phyloP scores from a whole-genome alignment of 2,797 vertebrate species.

The Corythornis leucogaster region DNA sequence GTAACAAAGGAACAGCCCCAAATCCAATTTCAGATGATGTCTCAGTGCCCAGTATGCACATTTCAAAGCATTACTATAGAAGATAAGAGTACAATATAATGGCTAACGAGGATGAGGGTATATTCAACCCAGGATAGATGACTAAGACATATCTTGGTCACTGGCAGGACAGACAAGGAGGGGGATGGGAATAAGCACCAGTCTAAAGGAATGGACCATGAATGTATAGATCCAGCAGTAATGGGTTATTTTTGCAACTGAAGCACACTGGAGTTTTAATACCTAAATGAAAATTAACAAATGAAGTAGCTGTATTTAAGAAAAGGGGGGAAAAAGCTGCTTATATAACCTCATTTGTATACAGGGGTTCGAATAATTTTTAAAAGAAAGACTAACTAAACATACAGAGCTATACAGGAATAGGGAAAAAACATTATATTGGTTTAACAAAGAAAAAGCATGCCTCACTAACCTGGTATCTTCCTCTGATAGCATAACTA shows the following conservation, averaged over 20 bases:
- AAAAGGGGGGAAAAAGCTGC: neutral
- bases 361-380: neutral
- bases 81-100: neutral
- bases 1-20: neutral
- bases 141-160: neutral
- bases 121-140: neutral
- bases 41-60: neutral
- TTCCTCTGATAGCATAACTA: constrained; percentile 1
- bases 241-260: neutral
- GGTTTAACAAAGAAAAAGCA: neutral
- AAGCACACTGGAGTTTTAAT: neutral
- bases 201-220: neutral
- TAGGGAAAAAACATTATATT: neutral
- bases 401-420: neutral
- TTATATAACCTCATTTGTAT: neutral
- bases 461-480: neutral
- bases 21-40: neutral
- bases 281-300: neutral
- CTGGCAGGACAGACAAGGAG: neutral
- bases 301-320: neutral
- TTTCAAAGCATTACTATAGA: neutral
- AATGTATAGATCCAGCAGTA: neutral
- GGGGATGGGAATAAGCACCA: neutral
- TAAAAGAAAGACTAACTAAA: neutral
- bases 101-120: neutral